Conservation (phyloP, 2,797 vertebrate genomes). For the Podarcis lilfordi region DNA sequence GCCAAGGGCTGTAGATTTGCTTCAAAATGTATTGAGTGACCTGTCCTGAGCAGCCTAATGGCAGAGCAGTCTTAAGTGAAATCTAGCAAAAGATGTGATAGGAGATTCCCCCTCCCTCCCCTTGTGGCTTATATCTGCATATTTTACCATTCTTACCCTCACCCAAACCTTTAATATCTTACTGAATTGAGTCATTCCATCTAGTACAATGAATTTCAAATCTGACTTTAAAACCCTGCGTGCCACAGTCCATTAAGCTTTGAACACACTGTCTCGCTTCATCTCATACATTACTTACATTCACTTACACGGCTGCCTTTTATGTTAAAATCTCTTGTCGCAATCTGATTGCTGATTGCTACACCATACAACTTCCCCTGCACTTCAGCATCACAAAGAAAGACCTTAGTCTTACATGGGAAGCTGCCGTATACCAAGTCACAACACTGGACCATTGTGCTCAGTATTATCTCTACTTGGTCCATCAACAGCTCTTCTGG, state of each 20-base stretch:
- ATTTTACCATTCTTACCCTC: constrained; percentile 55
- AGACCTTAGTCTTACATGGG: background rate
- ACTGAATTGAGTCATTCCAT: constrained; percentile 58
- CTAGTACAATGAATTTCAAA: constrained; percentile 64
- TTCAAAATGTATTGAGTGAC: constrained; percentile 24
- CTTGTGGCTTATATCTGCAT: constrained; percentile 40
- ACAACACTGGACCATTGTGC: no score
- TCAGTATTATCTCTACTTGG: background rate
- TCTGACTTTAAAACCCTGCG: constrained; percentile 49
- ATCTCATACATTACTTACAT: constrained; percentile 40
- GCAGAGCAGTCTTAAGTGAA: constrained; percentile 22
- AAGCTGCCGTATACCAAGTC: no score
- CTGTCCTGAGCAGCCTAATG: constrained; percentile 27
- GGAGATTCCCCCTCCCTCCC: background rate
- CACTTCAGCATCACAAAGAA: constrained; percentile 10
- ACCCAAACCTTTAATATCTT: constrained; percentile 50
- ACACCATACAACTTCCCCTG: constrained; percentile 31
- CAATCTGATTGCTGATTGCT: constrained; percentile 27
- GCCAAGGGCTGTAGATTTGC: constrained; percentile 23
- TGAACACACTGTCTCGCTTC: constrained; percentile 35
- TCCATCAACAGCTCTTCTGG: background rate
- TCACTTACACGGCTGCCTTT: constrained; percentile 26
- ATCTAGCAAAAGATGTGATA: constrained; percentile 13
- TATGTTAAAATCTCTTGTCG: constrained; percentile 8
- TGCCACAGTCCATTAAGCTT: constrained; percentile 39